Evolutionary conservation across 1,140 invertebrate species (phyloP), one percentile per base, ranked within the genome.

Genomic region (Eumaeus atala): DNA sequence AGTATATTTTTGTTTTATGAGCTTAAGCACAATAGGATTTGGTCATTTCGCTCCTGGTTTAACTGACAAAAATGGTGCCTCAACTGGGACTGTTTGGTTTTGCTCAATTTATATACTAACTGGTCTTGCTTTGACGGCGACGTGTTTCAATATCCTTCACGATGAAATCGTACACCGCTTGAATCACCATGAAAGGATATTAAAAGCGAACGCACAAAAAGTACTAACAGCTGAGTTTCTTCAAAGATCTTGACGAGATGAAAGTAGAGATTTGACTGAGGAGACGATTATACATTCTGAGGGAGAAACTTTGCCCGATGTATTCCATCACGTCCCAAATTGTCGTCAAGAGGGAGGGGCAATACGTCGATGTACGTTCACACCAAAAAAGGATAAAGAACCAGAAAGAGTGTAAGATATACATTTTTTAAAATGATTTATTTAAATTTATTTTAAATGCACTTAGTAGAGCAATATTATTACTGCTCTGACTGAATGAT

Each of bases 131-230:
- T 86, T 99, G 35, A 96, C 97, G n/a, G 96, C 97, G 28, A 98
- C 98, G 96, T 98, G 96, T 67, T 98, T 98, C 88, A 98, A 98
- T 78, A 93, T 99, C 34, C 93, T 99, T 52, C 97, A 99, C 84
- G 96, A 98, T 74, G 96, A 98, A 79, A 93, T 95, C 48, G 92
- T 95, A 10, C 93, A 95, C 82, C 90, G 93, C 55, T 84, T 94
- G n/a, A 91, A 91, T 64, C 92, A 94, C 65, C 87, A 88, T 51
- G 86, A 88, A 51, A 86, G 82, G 52, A 58, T 82, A 8, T 57
- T 87, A 38, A 82, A 83, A 59, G 72, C 66, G 11, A 79, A 69
- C 18, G 77, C 74, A 21, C 86, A 87, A 54, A 86, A 83, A 59
- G 72, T 79, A 16, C 44, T 85, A 35, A 86, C 85, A 8, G 74